Evolutionary conservation across 2,113 vertebrate genomes (phyloP).

Genomic region (Peromyscus leucopus): DNA sequence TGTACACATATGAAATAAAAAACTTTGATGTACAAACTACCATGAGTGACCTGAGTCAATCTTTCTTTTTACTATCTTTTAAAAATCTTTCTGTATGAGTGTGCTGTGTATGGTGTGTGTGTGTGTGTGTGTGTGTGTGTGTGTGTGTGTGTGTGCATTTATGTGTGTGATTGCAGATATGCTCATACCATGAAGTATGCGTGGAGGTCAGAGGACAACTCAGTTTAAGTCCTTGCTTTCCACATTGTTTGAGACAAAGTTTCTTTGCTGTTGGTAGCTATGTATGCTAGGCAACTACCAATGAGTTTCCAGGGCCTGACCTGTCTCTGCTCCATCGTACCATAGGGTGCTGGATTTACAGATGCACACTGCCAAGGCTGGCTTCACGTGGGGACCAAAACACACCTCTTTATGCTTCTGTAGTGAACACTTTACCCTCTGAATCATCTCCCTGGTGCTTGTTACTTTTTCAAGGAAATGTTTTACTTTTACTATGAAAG

Average conservation of each 20-base stretch:
- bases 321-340: neutral
- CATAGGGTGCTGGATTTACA: neutral
- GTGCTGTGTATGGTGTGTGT: neutral
- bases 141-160: too few relatives aligned
- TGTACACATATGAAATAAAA: conserved; percentile 67
- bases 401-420: too few relatives aligned
- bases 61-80: neutral
- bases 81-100: neutral
- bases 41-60: neutral
- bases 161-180: neutral
- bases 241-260: neutral
- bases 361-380: too few relatives aligned
- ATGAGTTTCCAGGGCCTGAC: neutral
- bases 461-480: neutral
- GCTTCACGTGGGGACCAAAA: neutral
- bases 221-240: too few relatives aligned
- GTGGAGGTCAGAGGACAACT: neutral
- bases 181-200: too few relatives aligned
- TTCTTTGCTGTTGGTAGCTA: neutral
- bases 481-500: neutral
- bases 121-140: too few relatives aligned
- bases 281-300: neutral
- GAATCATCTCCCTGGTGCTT: neutral
- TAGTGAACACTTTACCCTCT: neutral
- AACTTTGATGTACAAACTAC: neutral